Conservation (phyloP, 1,140 invertebrate species). For the Drosophila saltans region DNA sequence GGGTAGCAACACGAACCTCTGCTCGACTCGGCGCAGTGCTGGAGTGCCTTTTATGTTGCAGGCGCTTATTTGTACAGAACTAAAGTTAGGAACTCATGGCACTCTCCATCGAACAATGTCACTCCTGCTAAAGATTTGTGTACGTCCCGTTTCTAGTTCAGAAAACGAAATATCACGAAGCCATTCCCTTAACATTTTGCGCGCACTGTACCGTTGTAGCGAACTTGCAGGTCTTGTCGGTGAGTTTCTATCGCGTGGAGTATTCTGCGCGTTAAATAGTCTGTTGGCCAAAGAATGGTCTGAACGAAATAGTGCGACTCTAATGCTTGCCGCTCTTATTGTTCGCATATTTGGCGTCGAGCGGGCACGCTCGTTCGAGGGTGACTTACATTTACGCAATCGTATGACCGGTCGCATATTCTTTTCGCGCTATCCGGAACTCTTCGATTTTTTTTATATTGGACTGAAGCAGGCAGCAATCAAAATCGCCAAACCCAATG, state of each 20-base stretch:
- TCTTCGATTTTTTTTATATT: slow-evolving; percentile 91
- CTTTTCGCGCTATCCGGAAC: slow-evolving; percentile 91
- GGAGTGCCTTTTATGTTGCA: slow-evolving; percentile 95
- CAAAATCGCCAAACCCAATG: not conserved
- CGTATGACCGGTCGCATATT: slow-evolving; percentile 91
- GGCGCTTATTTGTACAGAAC: slow-evolving; percentile 90
- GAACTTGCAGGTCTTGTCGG: slow-evolving; percentile 89
- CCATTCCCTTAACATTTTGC: slow-evolving; percentile 93
- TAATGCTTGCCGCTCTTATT: slow-evolving; percentile 93
- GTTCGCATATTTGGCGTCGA: slow-evolving; percentile 95
- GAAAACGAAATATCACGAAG: slow-evolving; percentile 85
- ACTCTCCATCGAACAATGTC: slow-evolving; percentile 87
- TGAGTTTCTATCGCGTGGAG: slow-evolving; percentile 88
- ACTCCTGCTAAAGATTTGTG: slow-evolving; percentile 84
- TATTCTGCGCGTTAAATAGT: slow-evolving; percentile 89
- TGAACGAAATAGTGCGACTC: slow-evolving; percentile 93
- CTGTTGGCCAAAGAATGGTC: slow-evolving; percentile 91
- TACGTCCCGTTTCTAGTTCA: not conserved
- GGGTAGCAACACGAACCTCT: slow-evolving; percentile 72
- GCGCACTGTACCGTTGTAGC: slow-evolving; percentile 91
- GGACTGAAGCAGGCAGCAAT: slow-evolving; percentile 51
- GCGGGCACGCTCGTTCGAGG: slow-evolving; percentile 87
- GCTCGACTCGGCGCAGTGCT: slow-evolving; percentile 94
- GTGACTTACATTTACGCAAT: slow-evolving; percentile 90
- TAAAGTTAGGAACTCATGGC: slow-evolving; percentile 84